These are phyloP conservation scores for Trichomalopsis sarcophagae DNA, from an alignment of 1,140 invertebrate species.

Conservation along the genomic window DNA sequence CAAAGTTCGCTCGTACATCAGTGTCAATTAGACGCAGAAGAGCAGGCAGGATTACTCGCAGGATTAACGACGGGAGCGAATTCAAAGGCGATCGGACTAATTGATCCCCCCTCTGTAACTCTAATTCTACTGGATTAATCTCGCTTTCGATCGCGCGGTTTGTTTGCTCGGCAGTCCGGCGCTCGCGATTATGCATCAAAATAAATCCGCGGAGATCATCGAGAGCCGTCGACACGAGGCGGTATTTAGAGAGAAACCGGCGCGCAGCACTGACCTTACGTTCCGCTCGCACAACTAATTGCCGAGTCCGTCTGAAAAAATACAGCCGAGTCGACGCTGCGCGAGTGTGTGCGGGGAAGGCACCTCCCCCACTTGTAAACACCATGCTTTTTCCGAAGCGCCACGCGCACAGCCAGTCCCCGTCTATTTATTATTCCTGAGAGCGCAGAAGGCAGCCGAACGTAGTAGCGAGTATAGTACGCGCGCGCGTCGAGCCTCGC, in stretches of 20 bases:
- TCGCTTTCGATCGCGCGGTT: neutral
- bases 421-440: slow-evolving; percentile 40
- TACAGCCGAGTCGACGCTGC: neutral
- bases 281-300: neutral
- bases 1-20: too few species aligned
- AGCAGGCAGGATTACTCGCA: too few species aligned
- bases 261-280: slow-evolving; percentile 18
- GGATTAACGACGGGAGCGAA: neutral
- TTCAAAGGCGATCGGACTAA: too few species aligned
- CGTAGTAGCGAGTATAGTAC: neutral
- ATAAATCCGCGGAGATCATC: slow-evolving; percentile 43
- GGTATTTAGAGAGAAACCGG: neutral
- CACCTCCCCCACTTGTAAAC: neutral
- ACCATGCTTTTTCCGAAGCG: neutral
- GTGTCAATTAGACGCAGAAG: neutral
- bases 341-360: too few species aligned
- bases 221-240: too few species aligned
- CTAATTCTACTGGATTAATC: neutral
- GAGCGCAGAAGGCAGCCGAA: neutral
- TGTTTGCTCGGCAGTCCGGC: neutral
- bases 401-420: neutral
- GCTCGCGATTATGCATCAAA: slow-evolving; percentile 23
- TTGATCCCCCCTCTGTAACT: too few species aligned
- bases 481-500: neutral
- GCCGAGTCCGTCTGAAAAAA: neutral